Evolutionary conservation across 2,113 vertebrate genomes (phyloP), one percentile per base, ranked within the genome.

Genomic region (Chelonoidis abingdonii): DNA sequence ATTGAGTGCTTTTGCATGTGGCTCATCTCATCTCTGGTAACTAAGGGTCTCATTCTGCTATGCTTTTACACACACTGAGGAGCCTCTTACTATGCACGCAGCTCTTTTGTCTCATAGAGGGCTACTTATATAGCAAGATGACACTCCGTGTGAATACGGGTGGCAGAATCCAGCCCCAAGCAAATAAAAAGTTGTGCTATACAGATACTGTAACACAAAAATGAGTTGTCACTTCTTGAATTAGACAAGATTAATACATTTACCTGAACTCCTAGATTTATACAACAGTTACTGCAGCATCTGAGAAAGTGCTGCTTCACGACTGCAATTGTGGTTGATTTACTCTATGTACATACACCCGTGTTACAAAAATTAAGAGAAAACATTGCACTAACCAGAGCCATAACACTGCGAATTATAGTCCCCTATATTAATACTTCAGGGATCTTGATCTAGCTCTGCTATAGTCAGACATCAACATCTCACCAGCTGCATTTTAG

Each of bases 1-100:
- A 98, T 93, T 97, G 97, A 97, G 97, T 96, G 93, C 93, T 98
- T 72, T 94, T 96, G 87, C 97, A 92, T 84, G 97, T 53, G 57
- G 89, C 92, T 97, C 94, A 91, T 79, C 93, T 94, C 94, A 94
- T 93, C 96, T 97, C 96, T 92, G 90, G 86, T 91, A 96, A 95
- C 92, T 85, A 93, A 95, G 88, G 1, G 1, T 52, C 80, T 93
- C 2, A 83, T 80, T 95, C 92, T 38, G 21, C 27, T 84, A 92
- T 92, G 93, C 91, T 89, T 72, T 96, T 81, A 94, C 92, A 93
- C 84, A 88, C 79, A 78, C 44, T 89, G 62, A 90, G 57, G 62
- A 91, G 49, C 72, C 25, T 81, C 54, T 50, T 56, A 44, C 22
- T 80, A 29, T 53, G 85, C 53, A 92, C n/a, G 17, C 35, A 95